These are phyloP conservation scores for Mionectes macconnelli DNA, from an alignment of 2,113 vertebrate genomes.

Conservation along the genomic window DNA sequence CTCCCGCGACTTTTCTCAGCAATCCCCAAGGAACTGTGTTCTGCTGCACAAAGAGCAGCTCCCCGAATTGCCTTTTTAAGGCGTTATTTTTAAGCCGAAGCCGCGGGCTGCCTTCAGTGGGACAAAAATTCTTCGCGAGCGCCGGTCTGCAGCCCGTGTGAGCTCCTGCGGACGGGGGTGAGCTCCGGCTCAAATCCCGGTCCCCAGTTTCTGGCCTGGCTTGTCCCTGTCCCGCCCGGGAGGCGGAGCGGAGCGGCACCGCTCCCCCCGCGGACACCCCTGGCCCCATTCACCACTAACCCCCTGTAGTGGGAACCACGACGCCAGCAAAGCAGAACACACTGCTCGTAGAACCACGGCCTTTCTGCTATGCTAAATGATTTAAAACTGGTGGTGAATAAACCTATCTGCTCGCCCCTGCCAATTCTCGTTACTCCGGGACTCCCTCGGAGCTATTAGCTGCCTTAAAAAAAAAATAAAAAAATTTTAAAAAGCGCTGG, in stretches of 20 bases:
- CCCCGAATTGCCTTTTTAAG: not conserved
- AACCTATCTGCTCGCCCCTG: not conserved
- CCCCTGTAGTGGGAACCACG: not conserved
- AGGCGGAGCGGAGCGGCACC: rapidly evolving
- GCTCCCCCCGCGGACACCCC: not conserved
- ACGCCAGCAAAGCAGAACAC: not conserved
- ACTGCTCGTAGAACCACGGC: not conserved
- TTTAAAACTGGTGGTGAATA: constrained; percentile 10
- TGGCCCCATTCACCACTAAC: not conserved
- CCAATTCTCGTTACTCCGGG: not conserved
- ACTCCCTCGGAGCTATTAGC: constrained; percentile 25
- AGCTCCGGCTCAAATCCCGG: not conserved
- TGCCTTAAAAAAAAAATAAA: not conserved
- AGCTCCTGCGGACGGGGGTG: not conserved
- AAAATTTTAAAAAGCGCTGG: not conserved
- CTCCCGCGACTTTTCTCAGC: not conserved
- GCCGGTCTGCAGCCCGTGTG: not conserved
- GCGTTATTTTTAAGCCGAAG: not conserved
- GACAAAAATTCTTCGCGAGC: not conserved
- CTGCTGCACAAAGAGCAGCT: not conserved
- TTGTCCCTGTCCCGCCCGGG: not conserved
- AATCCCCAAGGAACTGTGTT: not conserved
- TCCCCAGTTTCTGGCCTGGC: not conserved
- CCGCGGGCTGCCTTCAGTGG: not conserved
- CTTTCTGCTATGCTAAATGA: not conserved